phyloP scores from a whole-genome alignment of 2,888 invertebrate species.

The Leucophenga montana region DNA sequence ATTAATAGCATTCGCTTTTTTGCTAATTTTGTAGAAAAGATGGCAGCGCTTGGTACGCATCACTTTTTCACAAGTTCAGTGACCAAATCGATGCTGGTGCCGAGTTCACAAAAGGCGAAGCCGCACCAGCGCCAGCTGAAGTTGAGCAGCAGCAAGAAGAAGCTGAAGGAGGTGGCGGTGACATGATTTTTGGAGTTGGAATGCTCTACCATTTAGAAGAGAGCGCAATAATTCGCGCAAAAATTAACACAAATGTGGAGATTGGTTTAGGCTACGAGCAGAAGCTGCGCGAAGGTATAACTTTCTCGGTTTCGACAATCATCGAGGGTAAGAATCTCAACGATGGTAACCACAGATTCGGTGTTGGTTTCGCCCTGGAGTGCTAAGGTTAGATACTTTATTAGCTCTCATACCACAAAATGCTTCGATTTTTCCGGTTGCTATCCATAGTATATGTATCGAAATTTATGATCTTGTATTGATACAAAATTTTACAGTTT shows the following conservation, averaged over 20 bases:
- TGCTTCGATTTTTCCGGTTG: no score
- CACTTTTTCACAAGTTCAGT: slow-evolving; percentile 47
- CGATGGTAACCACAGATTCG: slow-evolving; percentile 95
- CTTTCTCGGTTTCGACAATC: slow-evolving; percentile 84
- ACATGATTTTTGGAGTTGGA: slow-evolving; percentile 90
- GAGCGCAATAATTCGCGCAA: slow-evolving; percentile 89
- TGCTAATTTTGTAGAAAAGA: slow-evolving; percentile 36
- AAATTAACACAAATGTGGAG: slow-evolving; percentile 92
- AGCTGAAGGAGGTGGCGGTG: slow-evolving; percentile 74
- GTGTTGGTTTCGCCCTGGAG: slow-evolving; percentile 92
- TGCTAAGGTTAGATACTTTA: slow-evolving; percentile 76
- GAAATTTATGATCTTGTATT: no score
- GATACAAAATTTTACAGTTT: background rate
- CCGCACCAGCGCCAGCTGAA: background rate
- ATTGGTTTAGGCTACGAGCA: slow-evolving; percentile 94
- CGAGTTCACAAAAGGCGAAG: slow-evolving; percentile 37
- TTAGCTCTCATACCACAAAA: background rate
- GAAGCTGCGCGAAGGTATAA: slow-evolving; percentile 90
- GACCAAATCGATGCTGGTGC: slow-evolving; percentile 44
- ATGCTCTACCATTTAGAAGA: slow-evolving; percentile 87
- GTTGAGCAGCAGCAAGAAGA: background rate
- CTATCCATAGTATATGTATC: no score
- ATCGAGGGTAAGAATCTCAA: slow-evolving; percentile 84
- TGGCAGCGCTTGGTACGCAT: slow-evolving; percentile 43
- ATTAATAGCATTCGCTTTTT: background rate